Conservation (phyloP, 2,797 vertebrate genomes). For the Coracias cyanogaster region DNA sequence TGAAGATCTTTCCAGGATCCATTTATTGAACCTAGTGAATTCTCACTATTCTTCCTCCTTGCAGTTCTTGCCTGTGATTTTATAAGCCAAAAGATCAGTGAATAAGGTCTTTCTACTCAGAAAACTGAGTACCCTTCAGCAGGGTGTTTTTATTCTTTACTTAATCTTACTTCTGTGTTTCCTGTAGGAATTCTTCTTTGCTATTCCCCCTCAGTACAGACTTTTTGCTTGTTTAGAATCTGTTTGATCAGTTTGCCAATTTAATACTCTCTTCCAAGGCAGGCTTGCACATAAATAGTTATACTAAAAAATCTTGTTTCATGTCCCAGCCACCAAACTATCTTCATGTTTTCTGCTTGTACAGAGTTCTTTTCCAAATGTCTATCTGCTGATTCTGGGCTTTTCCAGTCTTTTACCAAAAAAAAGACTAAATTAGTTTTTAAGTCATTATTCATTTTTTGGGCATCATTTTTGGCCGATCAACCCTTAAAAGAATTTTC, state of each 20-base stretch:
- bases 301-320: not conserved
- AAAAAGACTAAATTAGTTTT: not conserved
- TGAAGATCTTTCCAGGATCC: not conserved
- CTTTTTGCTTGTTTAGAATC: not conserved
- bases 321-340: not conserved
- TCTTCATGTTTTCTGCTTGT: not conserved
- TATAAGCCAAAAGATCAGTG: accelerated
- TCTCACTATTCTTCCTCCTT: not conserved
- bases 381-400: not conserved
- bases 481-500: not conserved
- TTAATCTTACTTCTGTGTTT: not conserved
- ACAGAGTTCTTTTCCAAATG: not conserved
- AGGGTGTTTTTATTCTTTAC: not conserved
- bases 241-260: not conserved
- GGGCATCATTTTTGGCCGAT: not conserved
- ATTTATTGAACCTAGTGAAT: not conserved
- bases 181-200: not conserved
- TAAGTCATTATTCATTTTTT: not conserved
- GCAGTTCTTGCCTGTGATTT: not conserved
- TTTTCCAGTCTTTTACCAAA: not conserved
- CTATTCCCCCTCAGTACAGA: not conserved
- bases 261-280: not conserved
- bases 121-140: not conserved
- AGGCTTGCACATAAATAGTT: not conserved
- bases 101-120: not conserved